Base-by-base conservation (phyloP, 2,113 vertebrate genomes). In the Trematocara variabile region DNA sequence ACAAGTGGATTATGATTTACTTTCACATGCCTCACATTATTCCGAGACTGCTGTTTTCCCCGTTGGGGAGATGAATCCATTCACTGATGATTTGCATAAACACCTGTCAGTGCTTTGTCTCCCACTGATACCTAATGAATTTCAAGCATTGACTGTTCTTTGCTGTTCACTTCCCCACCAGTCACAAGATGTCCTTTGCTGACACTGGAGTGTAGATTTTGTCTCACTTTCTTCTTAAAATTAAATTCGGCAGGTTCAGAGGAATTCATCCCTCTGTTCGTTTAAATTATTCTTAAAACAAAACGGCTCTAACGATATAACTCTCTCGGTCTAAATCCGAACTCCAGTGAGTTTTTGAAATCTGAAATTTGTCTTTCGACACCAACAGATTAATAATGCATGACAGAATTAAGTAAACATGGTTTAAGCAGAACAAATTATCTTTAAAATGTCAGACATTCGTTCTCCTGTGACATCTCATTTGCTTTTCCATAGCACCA, bases 71-170 rank as follows among this genome's bases (percentile, higher is more conserved):
- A 95, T 92, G 86, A 94, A 95, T 94, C 87, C 84, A 89, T 91
- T 92, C 68, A 63, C 90, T 14, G 89, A 48, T 84, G 82, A 96
- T 96, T 95, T 95, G 91, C 95, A 95, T 95, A 94, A 96, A 96
- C 95, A 96, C 94, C 94, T 96, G 94, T 94, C 94, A 91, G 88
- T 94, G 91, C 93, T 94, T 95, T 94, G 95, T 94, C 93, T 93
- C 94, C 94, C 88, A 90, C 95, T 92, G 94, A 89, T 94, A 93
- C 91, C 92, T 92, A 94, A 94, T 95, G 93, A 94, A 92, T 95
- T 92, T 94, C 93, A 93, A 90, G 88, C 85, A 60, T 84, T 86
- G 90, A 84, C 85, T 91, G 88, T 88, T 91, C 90, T 88, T 85
- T 48, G 83, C 91, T 82, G 89, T 86, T 92, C 87, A 68, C 85